phyloP scores from a whole-genome alignment of 2,797 vertebrate genomes.

The Ctenopoma kingsleyae region DNA sequence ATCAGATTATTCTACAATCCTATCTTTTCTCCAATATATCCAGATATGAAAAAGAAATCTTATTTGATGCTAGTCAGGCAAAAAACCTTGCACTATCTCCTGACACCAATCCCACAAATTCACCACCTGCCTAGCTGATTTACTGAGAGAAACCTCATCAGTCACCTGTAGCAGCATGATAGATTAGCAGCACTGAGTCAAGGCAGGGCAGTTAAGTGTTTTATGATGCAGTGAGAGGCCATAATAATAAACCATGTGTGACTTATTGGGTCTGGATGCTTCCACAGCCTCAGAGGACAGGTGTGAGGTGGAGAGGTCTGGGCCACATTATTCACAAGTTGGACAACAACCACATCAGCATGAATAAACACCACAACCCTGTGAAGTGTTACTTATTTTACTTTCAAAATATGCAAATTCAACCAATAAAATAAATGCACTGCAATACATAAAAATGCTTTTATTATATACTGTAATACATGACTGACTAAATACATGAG shows the following conservation, averaged over 20 bases:
- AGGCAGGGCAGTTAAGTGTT: conserved; percentile 76
- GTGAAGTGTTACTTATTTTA: conserved; percentile 23
- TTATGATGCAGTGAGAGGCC: conserved; percentile 75
- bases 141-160: conserved; percentile 50
- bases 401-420: conserved; percentile 22
- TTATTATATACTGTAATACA: neutral
- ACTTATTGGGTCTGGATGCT: conserved; percentile 70
- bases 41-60: neutral
- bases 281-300: conserved; percentile 57
- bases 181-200: conserved; percentile 66
- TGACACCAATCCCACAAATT: conserved; percentile 20
- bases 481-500: neutral
- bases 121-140: conserved; percentile 47
- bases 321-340: conserved; percentile 45
- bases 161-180: conserved; percentile 63
- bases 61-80: neutral
- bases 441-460: neutral
- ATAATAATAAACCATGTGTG: conserved; percentile 79
- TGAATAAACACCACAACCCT: conserved; percentile 37
- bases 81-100: conserved; percentile 27
- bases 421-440: conserved; percentile 8
- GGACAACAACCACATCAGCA: conserved; percentile 46
- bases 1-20: conserved; percentile 14
- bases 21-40: neutral
- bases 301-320: conserved; percentile 46